Evolutionary conservation across 1,140 invertebrate species (phyloP).

Genomic region (Hycleus phaleratus): DNA sequence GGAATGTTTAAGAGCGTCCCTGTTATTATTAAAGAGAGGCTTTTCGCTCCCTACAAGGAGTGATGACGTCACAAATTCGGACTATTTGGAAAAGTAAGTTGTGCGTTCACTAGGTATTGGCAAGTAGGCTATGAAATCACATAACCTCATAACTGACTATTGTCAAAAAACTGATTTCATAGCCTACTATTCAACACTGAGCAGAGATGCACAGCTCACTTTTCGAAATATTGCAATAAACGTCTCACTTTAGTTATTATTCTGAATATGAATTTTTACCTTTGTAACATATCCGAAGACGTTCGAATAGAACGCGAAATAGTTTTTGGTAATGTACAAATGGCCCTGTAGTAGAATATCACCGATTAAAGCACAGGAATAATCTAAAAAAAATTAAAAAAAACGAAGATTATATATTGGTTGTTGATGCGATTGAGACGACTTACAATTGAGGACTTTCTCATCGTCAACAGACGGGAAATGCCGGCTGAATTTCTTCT

Average conservation of each 20-base stretch:
- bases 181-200: background rate
- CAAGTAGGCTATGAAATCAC: no score
- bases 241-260: no score
- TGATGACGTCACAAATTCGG: no score
- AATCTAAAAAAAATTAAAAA: conserved; percentile 52
- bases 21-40: no score
- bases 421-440: background rate
- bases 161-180: no score
- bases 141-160: no score
- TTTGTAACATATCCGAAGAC: conserved; percentile 89
- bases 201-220: background rate
- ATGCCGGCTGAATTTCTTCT: conserved; percentile 67
- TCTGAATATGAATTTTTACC: conserved; percentile 44
- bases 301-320: conserved; percentile 93
- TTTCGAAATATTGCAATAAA: conserved; percentile 4
- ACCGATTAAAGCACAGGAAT: conserved; percentile 83
- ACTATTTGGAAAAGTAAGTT: no score
- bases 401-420: background rate
- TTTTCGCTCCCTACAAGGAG: no score
- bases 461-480: conserved; percentile 69
- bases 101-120: no score
- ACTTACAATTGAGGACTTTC: conserved; percentile 69
- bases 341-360: conserved; percentile 90
- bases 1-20: no score
- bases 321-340: conserved; percentile 86